These are phyloP conservation scores for Lagodon rhomboides DNA, from an alignment of 2,797 vertebrate species.

Conservation along the genomic window DNA sequence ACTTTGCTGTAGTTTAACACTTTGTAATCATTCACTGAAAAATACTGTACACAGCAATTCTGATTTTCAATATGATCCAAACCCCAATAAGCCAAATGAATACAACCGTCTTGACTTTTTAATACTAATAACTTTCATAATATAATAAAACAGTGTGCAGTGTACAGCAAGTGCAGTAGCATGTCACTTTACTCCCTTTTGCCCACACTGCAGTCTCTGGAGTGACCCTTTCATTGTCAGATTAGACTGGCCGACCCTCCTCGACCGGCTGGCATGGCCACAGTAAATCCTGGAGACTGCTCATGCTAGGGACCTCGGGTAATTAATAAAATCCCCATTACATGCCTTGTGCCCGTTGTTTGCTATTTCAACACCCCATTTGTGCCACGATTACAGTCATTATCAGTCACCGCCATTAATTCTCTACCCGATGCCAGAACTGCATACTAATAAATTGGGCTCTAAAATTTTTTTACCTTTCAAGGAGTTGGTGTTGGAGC, in stretches of 20 bases:
- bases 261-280: conserved; percentile 81
- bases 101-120: conserved; percentile 1
- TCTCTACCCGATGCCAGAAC: conserved; percentile 88
- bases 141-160: conserved; percentile 41
- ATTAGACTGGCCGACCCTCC: conserved; percentile 79
- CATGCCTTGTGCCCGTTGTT: conserved; percentile 91
- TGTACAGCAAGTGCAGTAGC: conserved; percentile 42
- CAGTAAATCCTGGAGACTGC: conserved; percentile 87
- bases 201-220: conserved; percentile 53
- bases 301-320: conserved; percentile 83
- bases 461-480: conserved; percentile 89
- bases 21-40: conserved; percentile 10
- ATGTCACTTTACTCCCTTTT: conserved; percentile 38
- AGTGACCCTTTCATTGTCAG: conserved; percentile 78
- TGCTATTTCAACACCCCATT: conserved; percentile 93
- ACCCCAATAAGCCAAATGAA: conserved; percentile 10
- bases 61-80: conserved; percentile 1
- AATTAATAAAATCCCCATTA: conserved; percentile 92
- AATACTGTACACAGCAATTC: neutral
- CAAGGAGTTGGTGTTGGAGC: conserved; percentile 89
- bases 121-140: neutral
- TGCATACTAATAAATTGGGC: conserved; percentile 91
- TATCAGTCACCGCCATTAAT: conserved; percentile 92
- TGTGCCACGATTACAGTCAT: conserved; percentile 92
- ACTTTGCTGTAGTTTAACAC: conserved; percentile 7